These are phyloP conservation scores for Ophiothrix spiculata DNA, from an alignment of 35 echinoderm and acorn worm genomes.

Conservation along the genomic window DNA sequence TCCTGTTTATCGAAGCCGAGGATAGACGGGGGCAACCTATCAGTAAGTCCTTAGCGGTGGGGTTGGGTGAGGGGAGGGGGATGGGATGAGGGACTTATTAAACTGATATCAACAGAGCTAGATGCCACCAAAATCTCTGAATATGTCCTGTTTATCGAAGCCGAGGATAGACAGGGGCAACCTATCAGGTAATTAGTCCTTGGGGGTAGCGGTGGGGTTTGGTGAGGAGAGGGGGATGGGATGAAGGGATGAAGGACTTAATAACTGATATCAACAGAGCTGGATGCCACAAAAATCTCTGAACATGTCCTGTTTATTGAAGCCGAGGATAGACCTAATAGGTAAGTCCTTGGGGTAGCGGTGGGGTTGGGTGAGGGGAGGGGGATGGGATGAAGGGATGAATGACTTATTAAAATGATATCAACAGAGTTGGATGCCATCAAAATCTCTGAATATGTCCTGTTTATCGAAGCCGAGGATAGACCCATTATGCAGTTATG, in stretches of 20 bases:
- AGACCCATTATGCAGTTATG: too few relatives aligned
- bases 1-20: background rate
- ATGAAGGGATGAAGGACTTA: too few relatives aligned
- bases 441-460: background rate
- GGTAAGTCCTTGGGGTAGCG: too few relatives aligned
- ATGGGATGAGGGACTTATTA: background rate
- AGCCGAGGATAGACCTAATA: constrained; percentile 1
- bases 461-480: constrained; percentile 5
- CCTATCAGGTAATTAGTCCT: background rate
- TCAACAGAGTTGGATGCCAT: too few relatives aligned
- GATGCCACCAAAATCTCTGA: background rate
- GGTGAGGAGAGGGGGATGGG: too few relatives aligned
- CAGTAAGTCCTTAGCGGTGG: too few relatives aligned
- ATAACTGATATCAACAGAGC: too few relatives aligned
- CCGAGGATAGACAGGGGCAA: background rate
- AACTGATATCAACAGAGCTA: background rate
- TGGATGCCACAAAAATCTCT: background rate
- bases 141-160: constrained; percentile 1
- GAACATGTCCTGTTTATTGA: constrained; percentile 1
- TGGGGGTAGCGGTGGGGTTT: too few relatives aligned
- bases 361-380: too few relatives aligned
- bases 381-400: too few relatives aligned
- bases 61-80: background rate
- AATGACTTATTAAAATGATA: too few relatives aligned
- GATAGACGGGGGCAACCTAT: background rate